These are phyloP conservation scores for Drosophila heteroneura DNA, from an alignment of 2,888 invertebrate genomes.

Conservation along the genomic window DNA sequence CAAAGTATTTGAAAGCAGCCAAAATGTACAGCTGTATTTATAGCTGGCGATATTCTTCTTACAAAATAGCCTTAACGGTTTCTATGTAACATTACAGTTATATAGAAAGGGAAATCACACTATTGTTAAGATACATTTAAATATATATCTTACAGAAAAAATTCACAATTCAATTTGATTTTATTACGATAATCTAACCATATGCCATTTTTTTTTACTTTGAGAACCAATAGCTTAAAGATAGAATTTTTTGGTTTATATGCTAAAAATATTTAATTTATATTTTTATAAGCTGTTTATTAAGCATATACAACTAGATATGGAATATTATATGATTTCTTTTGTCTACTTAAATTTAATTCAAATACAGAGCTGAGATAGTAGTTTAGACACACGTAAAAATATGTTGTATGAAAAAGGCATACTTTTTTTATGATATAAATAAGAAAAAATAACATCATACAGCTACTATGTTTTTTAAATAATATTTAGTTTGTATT, in stretches of 20 bases:
- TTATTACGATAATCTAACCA: background rate
- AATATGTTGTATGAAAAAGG: fast-evolving
- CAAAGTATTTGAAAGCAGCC: slow-evolving; percentile 31
- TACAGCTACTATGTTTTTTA: background rate
- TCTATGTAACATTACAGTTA: background rate
- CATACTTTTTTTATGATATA: background rate
- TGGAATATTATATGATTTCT: background rate
- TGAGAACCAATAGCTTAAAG: background rate
- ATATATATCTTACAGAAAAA: background rate
- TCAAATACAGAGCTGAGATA: background rate
- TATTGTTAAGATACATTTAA: background rate
- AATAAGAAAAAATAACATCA: background rate
- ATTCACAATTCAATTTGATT: fast-evolving
- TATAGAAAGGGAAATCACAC: background rate
- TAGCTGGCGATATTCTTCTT: background rate
- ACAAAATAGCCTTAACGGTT: background rate
- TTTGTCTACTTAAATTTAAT: background rate
- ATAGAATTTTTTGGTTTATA: background rate
- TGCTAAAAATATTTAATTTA: background rate
- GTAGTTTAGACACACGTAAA: fast-evolving
- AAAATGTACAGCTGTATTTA: slow-evolving; percentile 6
- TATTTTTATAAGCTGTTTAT: no score
- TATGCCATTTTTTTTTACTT: background rate
- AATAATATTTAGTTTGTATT: background rate
- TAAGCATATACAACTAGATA: background rate